Evolutionary conservation across 2,113 vertebrate genomes (phyloP).

Genomic region (Sakesphorus luctuosus): DNA sequence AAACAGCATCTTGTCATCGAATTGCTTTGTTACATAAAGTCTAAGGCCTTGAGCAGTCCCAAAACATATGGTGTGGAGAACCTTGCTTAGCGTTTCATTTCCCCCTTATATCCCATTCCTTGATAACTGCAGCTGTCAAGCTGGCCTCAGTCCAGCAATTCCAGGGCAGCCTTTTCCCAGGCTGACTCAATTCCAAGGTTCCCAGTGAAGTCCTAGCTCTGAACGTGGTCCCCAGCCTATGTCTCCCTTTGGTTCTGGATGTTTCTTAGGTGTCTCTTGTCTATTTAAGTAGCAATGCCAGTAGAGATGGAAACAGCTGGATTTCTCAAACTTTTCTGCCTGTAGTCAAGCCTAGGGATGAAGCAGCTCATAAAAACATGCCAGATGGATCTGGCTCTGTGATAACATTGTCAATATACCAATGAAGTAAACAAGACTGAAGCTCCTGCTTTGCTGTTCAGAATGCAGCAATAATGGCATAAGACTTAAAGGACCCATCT

Average conservation of each 20-base stretch:
- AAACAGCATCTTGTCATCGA: constrained; percentile 60
- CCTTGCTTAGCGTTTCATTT: constrained; percentile 50
- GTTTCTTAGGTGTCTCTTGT: not conserved
- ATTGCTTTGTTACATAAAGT: constrained; percentile 66
- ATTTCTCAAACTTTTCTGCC: not conserved
- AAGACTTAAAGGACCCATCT: not conserved
- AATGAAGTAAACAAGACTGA: not conserved
- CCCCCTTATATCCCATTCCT: not conserved
- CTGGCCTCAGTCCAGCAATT: constrained; percentile 51
- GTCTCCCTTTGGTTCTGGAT: not conserved
- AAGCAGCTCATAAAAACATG: not conserved
- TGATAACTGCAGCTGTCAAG: constrained; percentile 61
- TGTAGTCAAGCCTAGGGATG: not conserved
- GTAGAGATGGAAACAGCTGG: not conserved
- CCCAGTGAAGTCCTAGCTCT: not conserved
- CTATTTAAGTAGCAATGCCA: not conserved
- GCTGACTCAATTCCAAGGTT: not conserved
- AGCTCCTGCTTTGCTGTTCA: not conserved
- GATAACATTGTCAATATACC: not conserved
- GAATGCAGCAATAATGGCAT: not conserved
- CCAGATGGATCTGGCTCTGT: not conserved
- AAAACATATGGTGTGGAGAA: constrained; percentile 71
- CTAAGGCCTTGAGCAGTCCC: constrained; percentile 66
- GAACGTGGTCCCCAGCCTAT: not conserved
- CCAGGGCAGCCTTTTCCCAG: not conserved